Base-by-base conservation (phyloP, 2,888 invertebrate species). In the Machimus atricapillus region DNA sequence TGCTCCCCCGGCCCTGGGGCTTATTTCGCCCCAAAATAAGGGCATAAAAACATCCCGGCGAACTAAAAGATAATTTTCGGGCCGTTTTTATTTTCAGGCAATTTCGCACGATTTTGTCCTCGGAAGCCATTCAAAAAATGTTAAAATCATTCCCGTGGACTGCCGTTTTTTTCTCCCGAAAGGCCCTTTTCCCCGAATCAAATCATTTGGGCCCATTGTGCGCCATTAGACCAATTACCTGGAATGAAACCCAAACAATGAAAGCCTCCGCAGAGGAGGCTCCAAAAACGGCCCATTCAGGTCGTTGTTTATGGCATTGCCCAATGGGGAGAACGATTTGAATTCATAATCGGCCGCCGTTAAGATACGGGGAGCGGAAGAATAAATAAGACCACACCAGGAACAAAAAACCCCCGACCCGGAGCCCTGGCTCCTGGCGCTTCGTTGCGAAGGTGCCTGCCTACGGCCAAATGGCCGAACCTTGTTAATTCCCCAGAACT, bases 261-360 rank as follows among this genome's bases (percentile, higher is more conserved):
- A 66, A 78, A 40, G 14, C 56, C 66, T 86, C 9, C 16, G 86
- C 34, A 82, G 40, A 85, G 74, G 77, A 83, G 81, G 73, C 83
- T 87, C 78, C 81, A 81, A 87, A 85, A 87, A 85, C 56, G 37
- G 87, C 81, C 85, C 87, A 87, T 88, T 88, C 76, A 76, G 23
- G 85, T 85, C 8, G 46, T 87, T 85, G 85, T 85, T 88, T 87
- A 87, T 76, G 66, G 74, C 87, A 85, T 87, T 88, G 85, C 85
- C 87, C 87, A 88, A 88, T 88, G 76, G 88, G 87, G 85, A 85
- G 78, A 88, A 86, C 88, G 87, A 88, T 87, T 87, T 88, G 88
- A 88, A 88, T 88, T 86, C 88, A 86, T 87, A 88, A 88, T 88
- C 86, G 82, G 58, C 37, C 23, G 12, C 86, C 66, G 58, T 86